phyloP scores from a whole-genome alignment of 2,888 invertebrate genomes.

The Acanthosoma haemorrhoidale region DNA sequence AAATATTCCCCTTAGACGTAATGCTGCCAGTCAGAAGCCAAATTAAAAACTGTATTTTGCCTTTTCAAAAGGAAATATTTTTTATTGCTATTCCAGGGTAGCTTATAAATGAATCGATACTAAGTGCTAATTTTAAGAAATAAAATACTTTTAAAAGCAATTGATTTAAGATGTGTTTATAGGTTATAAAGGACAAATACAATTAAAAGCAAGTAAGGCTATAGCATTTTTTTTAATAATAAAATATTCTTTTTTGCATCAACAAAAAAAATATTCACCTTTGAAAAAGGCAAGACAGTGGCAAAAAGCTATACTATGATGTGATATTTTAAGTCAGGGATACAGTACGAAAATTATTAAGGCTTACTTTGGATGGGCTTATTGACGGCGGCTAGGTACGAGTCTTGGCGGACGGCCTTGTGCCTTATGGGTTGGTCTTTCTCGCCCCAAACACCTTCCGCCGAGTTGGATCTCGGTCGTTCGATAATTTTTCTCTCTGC shows the following conservation, averaged over 20 bases:
- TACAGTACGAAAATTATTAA: neutral
- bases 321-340: neutral
- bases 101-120: too few species aligned
- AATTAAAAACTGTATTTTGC: conserved; percentile 4
- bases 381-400: conserved; percentile 49
- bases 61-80: conserved; percentile 4
- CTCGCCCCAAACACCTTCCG: conserved; percentile 47
- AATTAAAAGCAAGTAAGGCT: neutral
- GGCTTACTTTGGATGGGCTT: conserved; percentile 40
- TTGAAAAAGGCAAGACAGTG: conserved; percentile 9
- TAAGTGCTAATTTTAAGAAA: too few species aligned
- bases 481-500: conserved; percentile 20
- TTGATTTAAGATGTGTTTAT: too few species aligned
- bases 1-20: neutral
- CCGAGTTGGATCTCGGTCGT: conserved; percentile 54
- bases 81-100: too few species aligned
- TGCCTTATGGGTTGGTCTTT: conserved; percentile 43
- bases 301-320: neutral
- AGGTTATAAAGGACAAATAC: too few species aligned
- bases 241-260: neutral
- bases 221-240: neutral
- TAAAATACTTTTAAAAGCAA: too few species aligned
- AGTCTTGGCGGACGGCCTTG: conserved; percentile 50
- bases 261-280: neutral
- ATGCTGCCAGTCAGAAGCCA: neutral